phyloP scores from a whole-genome alignment of 1,140 invertebrate genomes.

The Diprion similis region DNA sequence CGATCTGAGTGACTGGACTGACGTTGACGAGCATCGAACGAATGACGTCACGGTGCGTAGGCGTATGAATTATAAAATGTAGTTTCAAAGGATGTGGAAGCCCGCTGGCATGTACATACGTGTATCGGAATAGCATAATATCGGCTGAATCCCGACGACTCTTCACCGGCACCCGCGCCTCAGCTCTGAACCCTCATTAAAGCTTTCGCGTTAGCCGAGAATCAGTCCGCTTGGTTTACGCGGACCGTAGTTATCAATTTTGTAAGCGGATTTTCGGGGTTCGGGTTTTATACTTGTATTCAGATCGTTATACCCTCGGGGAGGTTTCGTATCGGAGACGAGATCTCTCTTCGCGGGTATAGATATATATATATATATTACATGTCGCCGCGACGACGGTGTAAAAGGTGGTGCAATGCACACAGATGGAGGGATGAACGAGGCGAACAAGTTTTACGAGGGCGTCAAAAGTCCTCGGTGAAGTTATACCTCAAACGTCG shows the following conservation, averaged over 20 bases:
- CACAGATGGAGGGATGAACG: slow-evolving; percentile 4
- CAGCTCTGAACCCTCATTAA: background rate
- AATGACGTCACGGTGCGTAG: too few relatives aligned
- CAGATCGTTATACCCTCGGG: slow-evolving; percentile 6
- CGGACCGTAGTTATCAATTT: background rate
- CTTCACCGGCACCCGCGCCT: too few relatives aligned
- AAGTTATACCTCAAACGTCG: background rate
- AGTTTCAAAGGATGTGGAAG: too few relatives aligned
- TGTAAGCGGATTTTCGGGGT: slow-evolving; percentile 14
- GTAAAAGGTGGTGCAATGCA: slow-evolving; percentile 5
- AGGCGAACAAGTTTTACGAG: background rate
- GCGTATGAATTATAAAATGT: too few relatives aligned
- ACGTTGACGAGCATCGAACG: too few relatives aligned
- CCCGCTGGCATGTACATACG: too few relatives aligned
- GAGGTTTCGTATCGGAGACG: background rate
- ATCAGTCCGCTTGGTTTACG: background rate
- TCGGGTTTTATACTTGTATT: background rate
- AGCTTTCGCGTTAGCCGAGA: background rate
- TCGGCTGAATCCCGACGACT: too few relatives aligned
- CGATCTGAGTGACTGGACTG: too few relatives aligned
- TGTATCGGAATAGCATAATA: too few relatives aligned
- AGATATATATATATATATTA: too few relatives aligned
- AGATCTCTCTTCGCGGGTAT: too few relatives aligned
- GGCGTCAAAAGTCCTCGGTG: background rate
- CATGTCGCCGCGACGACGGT: too few relatives aligned